phyloP scores from a whole-genome alignment of 64 coral and sea anemone species.

The Anthopleura sola region DNA sequence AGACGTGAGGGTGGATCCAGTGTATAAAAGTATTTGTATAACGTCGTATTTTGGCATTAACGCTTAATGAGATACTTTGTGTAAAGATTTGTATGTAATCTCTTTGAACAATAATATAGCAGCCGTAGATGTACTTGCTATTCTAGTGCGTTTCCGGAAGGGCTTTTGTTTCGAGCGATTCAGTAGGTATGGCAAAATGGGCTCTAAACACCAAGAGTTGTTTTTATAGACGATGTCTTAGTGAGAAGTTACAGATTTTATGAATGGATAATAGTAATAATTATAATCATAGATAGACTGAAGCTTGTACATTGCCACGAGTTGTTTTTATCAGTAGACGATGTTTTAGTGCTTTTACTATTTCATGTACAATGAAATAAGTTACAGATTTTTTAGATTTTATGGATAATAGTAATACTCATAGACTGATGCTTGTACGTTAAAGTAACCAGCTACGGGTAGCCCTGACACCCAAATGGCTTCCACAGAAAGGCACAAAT shows the following conservation, averaged over 20 bases:
- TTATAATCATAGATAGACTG: too few relatives aligned
- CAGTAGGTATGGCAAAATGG: not conserved
- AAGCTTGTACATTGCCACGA: not conserved
- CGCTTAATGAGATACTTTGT: not conserved
- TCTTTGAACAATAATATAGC: not conserved
- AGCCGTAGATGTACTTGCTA: not conserved
- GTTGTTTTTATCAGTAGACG: not conserved
- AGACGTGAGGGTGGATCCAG: not conserved
- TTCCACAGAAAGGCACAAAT: too few relatives aligned
- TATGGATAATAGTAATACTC: too few relatives aligned
- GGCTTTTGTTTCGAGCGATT: not conserved
- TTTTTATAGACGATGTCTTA: not conserved
- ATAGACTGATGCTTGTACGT: too few relatives aligned
- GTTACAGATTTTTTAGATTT: too few relatives aligned
- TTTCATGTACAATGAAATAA: too few relatives aligned
- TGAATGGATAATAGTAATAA: too few relatives aligned
- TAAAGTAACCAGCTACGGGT: too few relatives aligned
- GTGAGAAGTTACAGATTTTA: too few relatives aligned
- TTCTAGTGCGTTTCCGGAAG: not conserved
- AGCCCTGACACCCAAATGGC: too few relatives aligned
- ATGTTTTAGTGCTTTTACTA: too few relatives aligned
- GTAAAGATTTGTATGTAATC: not conserved
- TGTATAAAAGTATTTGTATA: not conserved
- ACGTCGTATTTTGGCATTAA: slow-evolving; percentile 1
- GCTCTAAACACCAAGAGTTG: not conserved